Evolutionary conservation across 2,797 vertebrate genomes (phyloP).

Genomic region (Lophotriccus pileatus): DNA sequence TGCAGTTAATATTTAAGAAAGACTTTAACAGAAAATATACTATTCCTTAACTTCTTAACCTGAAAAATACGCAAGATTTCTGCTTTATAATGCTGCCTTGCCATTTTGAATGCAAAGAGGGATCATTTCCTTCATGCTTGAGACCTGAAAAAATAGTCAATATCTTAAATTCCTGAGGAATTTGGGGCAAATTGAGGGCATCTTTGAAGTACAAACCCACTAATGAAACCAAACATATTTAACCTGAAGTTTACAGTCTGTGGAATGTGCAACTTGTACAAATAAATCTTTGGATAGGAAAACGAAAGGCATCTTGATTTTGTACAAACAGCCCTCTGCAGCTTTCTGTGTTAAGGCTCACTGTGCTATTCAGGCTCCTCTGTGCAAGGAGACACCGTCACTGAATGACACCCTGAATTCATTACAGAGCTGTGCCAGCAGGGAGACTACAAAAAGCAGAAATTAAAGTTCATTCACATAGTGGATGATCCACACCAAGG

Average conservation of each 20-base stretch:
- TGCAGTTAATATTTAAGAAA: background rate
- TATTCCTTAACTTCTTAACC: background rate
- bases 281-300: constrained; percentile 14
- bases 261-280: background rate
- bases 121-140: background rate
- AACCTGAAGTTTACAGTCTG: background rate
- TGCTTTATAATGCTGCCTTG: background rate
- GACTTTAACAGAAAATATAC: background rate
- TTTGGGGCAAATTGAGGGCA: background rate
- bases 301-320: constrained; percentile 57
- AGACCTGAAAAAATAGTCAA: background rate
- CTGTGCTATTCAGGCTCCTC: constrained; percentile 32
- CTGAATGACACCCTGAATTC: constrained; percentile 54
- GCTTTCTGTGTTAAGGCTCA: constrained; percentile 19
- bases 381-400: constrained; percentile 44
- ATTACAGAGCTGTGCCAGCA: constrained; percentile 57
- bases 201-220: background rate
- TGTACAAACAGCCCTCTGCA: constrained; percentile 46
- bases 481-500: background rate
- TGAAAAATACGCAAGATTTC: constrained; percentile 5
- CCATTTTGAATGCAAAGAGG: background rate
- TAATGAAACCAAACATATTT: background rate
- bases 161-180: background rate
- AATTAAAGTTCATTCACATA: background rate
- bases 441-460: constrained; percentile 41